phyloP scores from a whole-genome alignment of 2,888 invertebrate genomes.

The Flexamia atlantica region DNA sequence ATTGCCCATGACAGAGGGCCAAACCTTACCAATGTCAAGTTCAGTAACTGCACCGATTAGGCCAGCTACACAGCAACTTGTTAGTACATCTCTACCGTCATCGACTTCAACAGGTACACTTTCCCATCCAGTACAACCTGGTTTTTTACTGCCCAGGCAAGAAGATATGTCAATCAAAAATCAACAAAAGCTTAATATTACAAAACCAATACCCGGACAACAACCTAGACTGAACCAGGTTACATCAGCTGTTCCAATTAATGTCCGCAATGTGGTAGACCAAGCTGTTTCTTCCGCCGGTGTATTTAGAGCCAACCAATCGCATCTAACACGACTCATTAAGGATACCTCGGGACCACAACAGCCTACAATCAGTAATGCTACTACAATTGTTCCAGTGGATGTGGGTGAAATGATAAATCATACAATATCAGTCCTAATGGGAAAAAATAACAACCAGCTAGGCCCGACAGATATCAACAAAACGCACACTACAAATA shows the following conservation, averaged over 20 bases:
- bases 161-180: neutral
- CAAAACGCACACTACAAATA: too few relatives aligned
- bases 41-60: neutral
- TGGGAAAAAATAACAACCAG: too few relatives aligned
- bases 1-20: too few relatives aligned
- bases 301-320: neutral
- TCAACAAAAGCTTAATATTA: neutral
- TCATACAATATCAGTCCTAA: too few relatives aligned
- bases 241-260: neutral
- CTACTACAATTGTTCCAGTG: too few relatives aligned
- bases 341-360: too few relatives aligned
- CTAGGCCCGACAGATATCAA: too few relatives aligned
- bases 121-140: neutral
- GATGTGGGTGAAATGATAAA: too few relatives aligned
- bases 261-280: neutral
- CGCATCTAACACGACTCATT: neutral
- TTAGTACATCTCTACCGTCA: neutral
- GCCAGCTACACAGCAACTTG: neutral
- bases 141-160: neutral
- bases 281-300: neutral
- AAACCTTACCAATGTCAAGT: too few relatives aligned
- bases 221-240: neutral
- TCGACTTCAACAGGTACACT: neutral
- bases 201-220: neutral
- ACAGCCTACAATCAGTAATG: too few relatives aligned